These are phyloP conservation scores for Brachionus rubens DNA, from an alignment of 1,140 invertebrate genomes.

Conservation along the genomic window DNA sequence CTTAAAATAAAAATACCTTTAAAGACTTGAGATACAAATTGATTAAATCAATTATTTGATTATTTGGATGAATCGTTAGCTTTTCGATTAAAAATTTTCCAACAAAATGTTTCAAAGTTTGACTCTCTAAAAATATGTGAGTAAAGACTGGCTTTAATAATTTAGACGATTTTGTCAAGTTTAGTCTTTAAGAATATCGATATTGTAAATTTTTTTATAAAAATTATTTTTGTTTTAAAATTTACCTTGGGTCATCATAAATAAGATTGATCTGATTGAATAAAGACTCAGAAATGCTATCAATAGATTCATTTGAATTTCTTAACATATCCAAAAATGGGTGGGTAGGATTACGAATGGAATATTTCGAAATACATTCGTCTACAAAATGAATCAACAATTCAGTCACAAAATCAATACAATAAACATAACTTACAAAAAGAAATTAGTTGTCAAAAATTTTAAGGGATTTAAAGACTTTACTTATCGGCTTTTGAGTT, in stretches of 20 bases:
- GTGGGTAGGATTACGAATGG: constrained; percentile 14
- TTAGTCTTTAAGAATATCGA: neutral
- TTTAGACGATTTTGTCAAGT: neutral
- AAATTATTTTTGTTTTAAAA: neutral
- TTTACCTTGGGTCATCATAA: neutral
- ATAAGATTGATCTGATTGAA: constrained; percentile 26
- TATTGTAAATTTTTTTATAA: neutral
- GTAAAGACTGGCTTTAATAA: constrained; percentile 35
- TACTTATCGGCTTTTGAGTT: constrained; percentile 32
- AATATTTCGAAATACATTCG: neutral
- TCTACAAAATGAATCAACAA: neutral
- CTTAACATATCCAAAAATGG: constrained; percentile 28
- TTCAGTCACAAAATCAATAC: neutral
- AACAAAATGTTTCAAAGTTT: neutral
- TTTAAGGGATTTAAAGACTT: neutral
- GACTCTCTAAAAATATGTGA: neutral
- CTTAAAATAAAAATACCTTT: neutral
- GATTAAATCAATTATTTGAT: neutral
- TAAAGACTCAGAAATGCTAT: neutral
- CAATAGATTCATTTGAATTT: constrained; percentile 24
- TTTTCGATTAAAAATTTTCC: neutral
- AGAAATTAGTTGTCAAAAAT: neutral
- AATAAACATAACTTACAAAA: neutral
- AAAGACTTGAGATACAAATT: constrained; percentile 4
- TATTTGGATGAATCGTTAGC: neutral